Conservation (phyloP, 2,797 vertebrate genomes). For the Gobio occitaniae region DNA sequence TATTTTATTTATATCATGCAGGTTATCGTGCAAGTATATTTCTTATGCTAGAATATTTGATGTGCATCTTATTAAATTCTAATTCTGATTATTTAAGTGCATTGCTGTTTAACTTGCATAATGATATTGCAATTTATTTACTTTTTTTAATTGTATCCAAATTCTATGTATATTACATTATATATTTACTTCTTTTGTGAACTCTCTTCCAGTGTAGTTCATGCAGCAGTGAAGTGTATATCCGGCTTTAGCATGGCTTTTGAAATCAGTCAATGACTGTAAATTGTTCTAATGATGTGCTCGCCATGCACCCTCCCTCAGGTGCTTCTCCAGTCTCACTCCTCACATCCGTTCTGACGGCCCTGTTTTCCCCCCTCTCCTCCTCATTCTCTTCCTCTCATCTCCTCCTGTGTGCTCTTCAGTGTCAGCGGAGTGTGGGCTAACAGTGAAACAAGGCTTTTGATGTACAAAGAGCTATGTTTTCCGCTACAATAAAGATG, state of each 20-base stretch:
- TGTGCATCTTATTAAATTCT: neutral
- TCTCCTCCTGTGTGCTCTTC: slow-evolving; percentile 43
- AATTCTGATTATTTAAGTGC: neutral
- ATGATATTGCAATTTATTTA: neutral
- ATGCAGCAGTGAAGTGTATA: neutral
- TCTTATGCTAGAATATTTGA: neutral
- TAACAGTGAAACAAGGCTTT: slow-evolving; percentile 51
- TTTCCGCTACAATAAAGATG: slow-evolving; percentile 40
- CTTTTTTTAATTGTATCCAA: neutral
- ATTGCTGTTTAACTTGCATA: neutral
- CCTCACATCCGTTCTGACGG: slow-evolving; percentile 41
- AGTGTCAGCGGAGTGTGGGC: slow-evolving; percentile 40
- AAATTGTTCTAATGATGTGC: slow-evolving; percentile 61
- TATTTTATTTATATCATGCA: neutral
- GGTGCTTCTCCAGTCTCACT: slow-evolving; percentile 41
- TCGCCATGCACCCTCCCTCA: slow-evolving; percentile 45
- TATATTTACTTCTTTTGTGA: neutral
- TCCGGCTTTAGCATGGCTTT: slow-evolving; percentile 10
- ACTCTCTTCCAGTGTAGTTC: neutral
- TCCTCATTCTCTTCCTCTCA: slow-evolving; percentile 36
- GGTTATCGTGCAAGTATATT: neutral
- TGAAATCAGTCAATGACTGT: slow-evolving; percentile 51
- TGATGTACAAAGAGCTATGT: slow-evolving; percentile 53
- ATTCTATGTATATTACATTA: neutral
- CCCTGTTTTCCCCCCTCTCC: slow-evolving; percentile 18